Percentiles rank a stretch among this genome's conserved stretches.
Conservation (phyloP, 2,797 vertebrate genomes). For the Rhynchonycteris naso region DNA sequence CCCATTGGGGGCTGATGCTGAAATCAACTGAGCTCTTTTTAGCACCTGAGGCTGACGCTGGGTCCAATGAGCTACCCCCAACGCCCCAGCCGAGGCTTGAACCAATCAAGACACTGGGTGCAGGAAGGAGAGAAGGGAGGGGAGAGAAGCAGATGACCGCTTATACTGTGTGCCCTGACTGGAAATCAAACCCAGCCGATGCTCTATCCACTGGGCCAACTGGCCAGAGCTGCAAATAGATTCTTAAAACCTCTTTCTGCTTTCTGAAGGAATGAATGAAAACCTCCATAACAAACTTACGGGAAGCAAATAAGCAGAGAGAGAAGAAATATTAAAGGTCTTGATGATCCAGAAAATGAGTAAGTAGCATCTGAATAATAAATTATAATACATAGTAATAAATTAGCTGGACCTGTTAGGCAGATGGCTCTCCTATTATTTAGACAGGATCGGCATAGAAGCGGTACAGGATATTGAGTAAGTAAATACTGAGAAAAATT, state of each 20-base stretch:
- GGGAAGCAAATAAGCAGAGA: neutral
- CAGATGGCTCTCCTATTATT: neutral
- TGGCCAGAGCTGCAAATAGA: neutral
- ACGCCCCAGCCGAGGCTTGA: no score
- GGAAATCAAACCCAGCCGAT: no score
- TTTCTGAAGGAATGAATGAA: conserved; percentile 44
- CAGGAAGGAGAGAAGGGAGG: no score
- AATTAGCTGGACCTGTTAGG: neutral
- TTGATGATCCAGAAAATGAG: neutral
- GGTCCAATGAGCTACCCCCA: no score
- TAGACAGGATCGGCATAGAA: neutral
- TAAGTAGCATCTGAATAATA: neutral
- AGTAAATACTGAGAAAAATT: neutral
- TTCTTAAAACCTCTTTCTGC: neutral
- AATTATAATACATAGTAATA: neutral
- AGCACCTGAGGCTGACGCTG: no score
- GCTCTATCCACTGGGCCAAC: no score
- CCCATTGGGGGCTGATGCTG: no score
- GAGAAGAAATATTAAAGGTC: neutral
- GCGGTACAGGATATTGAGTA: neutral
- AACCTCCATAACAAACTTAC: neutral
- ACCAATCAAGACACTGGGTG: no score
- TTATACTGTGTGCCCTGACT: no score
- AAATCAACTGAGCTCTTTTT: no score
- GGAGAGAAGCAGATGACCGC: no score